These are phyloP conservation scores for Felis catus DNA, from an alignment of 2,113 vertebrate genomes.

Conservation along the genomic window F.catus_Fca126_mat1.0 CM031417.1:131492001-131492500, in stretches of 20 bases:
- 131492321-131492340: not conserved
- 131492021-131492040: not conserved
- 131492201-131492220: not conserved
- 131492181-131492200: not conserved
- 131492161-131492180: not conserved
- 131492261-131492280: not conserved
- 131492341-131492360: not conserved
- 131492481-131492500: not conserved
- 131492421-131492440: not conserved
- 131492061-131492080: conserved; percentile 42
- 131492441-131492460: not conserved
- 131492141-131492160: not conserved
- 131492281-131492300: conserved; percentile 27
- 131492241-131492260: not conserved
- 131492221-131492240: conserved; percentile 5
- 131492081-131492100: conserved; percentile 61
- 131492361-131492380: not conserved
- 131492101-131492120: conserved; percentile 21
- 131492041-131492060: conserved; percentile 8
- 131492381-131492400: not conserved
- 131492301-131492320: not conserved
- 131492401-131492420: not conserved
- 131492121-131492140: not conserved
- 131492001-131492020: conserved; percentile 57
- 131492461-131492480: conserved; percentile 9